phyloP scores from a whole-genome alignment of 64 coral and sea anemone species.

The Catalaphyllia jardinei region DNA sequence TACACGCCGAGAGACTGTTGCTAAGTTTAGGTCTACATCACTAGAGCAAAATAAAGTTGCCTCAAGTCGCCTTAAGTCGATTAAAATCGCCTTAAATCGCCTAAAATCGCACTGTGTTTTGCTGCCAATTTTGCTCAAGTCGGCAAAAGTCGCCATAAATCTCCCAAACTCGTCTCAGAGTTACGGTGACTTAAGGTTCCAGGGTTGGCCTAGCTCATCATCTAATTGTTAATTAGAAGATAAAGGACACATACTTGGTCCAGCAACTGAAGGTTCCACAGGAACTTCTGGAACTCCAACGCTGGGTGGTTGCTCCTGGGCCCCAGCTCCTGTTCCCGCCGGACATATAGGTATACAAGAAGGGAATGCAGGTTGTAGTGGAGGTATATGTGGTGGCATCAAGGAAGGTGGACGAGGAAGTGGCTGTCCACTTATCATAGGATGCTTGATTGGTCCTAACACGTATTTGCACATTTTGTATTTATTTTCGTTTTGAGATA shows the following conservation, averaged over 20 bases:
- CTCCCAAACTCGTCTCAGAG: too few species aligned
- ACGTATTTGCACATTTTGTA: neutral
- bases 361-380: neutral
- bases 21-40: too few species aligned
- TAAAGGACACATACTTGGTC: neutral
- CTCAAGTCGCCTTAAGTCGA: too few species aligned
- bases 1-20: too few species aligned
- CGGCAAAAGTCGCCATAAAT: too few species aligned
- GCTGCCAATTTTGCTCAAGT: too few species aligned
- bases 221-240: neutral
- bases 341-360: slow-evolving; percentile 4
- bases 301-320: neutral
- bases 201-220: too few species aligned
- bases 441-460: neutral
- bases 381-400: neutral
- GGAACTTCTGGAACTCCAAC: neutral
- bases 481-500: slow-evolving; percentile 15
- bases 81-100: too few species aligned
- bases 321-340: neutral
- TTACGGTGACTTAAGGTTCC: too few species aligned
- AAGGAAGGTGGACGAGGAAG: slow-evolving; percentile 14
- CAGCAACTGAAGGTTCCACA: neutral
- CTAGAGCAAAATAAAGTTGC: too few species aligned
- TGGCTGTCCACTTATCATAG: neutral
- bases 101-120: too few species aligned